These are phyloP conservation scores for Montipora capricornis DNA, from an alignment of 64 coral and sea anemone genomes.

Conservation along the genomic window DNA sequence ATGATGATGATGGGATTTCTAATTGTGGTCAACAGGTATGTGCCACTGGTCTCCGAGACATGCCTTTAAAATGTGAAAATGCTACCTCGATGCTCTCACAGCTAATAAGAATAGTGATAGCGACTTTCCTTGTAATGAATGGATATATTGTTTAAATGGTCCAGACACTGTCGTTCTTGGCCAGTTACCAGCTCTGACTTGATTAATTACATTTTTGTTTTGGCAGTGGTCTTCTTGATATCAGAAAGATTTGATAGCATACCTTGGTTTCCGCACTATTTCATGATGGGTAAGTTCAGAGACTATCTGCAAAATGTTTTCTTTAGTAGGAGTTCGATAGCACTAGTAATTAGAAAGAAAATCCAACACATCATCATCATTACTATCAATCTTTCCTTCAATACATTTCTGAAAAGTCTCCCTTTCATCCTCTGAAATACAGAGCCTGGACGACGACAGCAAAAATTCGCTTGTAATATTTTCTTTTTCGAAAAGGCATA, in stretches of 20 bases:
- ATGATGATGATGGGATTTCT: constrained; percentile 65
- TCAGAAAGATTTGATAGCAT: constrained; percentile 70
- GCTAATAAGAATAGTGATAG: too few species aligned
- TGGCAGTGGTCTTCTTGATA: constrained; percentile 71
- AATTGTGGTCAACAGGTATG: constrained; percentile 71
- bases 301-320: constrained; percentile 41
- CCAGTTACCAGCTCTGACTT: constrained; percentile 42
- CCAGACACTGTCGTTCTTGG: constrained; percentile 56
- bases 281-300: constrained; percentile 68
- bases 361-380: constrained; percentile 66
- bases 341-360: constrained; percentile 44
- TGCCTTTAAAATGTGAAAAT: too few species aligned
- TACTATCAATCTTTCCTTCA: constrained; percentile 28
- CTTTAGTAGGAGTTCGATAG: constrained; percentile 13
- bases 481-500: constrained; percentile 58
- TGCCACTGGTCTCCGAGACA: constrained; percentile 61
- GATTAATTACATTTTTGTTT: constrained; percentile 64
- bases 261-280: constrained; percentile 62
- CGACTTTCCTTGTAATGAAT: neutral
- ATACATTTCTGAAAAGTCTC: constrained; percentile 54
- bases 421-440: constrained; percentile 57
- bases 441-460: constrained; percentile 30
- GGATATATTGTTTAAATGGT: constrained; percentile 75
- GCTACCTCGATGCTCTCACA: too few species aligned
- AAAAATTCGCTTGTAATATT: constrained; percentile 4